Conservation (phyloP, 1,140 invertebrate genomes). For the Trichonephila clavata region DNA sequence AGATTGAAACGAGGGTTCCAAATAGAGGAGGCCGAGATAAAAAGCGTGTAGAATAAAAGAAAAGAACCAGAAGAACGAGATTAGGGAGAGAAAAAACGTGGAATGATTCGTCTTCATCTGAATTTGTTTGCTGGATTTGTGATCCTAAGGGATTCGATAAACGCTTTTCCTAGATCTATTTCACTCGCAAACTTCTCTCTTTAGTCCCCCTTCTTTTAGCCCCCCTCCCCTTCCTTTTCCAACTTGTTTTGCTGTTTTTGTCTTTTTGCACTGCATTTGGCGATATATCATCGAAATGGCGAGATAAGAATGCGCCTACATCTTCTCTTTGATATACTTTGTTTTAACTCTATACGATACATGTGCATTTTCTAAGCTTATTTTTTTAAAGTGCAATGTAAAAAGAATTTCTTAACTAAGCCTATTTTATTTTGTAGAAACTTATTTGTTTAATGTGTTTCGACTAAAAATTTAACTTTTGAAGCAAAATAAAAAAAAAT, state of each 20-base stretch:
- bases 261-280: conserved; percentile 3
- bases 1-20: background rate
- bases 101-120: conserved; percentile 68
- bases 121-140: conserved; percentile 68
- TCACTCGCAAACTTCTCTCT: conserved; percentile 18
- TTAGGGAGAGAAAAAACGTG: background rate
- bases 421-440: too few species aligned
- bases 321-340: too few species aligned
- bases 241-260: conserved; percentile 36
- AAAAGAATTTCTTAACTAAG: too few species aligned
- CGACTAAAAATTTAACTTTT: too few species aligned
- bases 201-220: background rate
- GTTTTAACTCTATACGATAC: too few species aligned
- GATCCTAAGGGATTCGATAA: conserved; percentile 64
- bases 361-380: too few species aligned
- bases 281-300: conserved; percentile 1
- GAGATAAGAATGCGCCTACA: background rate
- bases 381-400: too few species aligned
- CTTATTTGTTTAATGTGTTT: too few species aligned
- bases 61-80: conserved; percentile 36
- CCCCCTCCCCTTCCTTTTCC: background rate
- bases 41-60: conserved; percentile 4
- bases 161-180: conserved; percentile 60
- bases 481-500: too few species aligned
- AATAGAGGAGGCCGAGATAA: background rate